Evolutionary conservation across 2,888 invertebrate genomes (phyloP).

Genomic region (Lottia gigantea): DNA sequence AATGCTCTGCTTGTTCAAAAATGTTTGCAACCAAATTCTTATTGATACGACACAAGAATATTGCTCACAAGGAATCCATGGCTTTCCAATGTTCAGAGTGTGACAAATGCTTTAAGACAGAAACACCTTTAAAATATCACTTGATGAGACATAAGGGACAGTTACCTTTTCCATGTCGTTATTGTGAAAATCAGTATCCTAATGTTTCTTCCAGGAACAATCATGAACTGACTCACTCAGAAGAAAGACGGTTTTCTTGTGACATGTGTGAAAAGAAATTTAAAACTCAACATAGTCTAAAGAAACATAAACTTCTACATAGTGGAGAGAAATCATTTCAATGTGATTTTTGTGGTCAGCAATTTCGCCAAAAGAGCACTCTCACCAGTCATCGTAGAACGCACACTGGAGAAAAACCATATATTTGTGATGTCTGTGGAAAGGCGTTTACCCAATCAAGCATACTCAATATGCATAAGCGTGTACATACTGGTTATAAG

Average conservation of each 20-base stretch:
- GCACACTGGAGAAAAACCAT: constrained; percentile 5
- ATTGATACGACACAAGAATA: background rate
- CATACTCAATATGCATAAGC: background rate
- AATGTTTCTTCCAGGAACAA: background rate
- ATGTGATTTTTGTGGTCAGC: constrained; percentile 9
- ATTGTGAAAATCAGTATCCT: background rate
- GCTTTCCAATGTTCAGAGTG: background rate
- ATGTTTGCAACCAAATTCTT: background rate
- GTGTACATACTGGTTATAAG: constrained; percentile 5
- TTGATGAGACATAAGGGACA: background rate
- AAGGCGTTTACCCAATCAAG: background rate
- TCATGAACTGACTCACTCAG: background rate
- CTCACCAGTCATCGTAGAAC: background rate
- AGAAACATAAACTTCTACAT: constrained; percentile 2
- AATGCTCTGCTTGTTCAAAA: background rate
- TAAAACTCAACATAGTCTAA: background rate
- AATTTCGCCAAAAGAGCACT: constrained; percentile 3
- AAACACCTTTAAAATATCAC: background rate
- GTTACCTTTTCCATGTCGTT: background rate
- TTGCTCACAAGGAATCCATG: background rate
- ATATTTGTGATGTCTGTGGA: constrained; percentile 6
- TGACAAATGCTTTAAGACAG: background rate
- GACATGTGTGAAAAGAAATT: constrained; percentile 3
- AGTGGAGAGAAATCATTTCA: background rate
- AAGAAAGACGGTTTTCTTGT: constrained; percentile 1